phyloP scores from a whole-genome alignment of 64 coral and sea anemone species.

The Hydrozoanthus tunicans region DNA sequence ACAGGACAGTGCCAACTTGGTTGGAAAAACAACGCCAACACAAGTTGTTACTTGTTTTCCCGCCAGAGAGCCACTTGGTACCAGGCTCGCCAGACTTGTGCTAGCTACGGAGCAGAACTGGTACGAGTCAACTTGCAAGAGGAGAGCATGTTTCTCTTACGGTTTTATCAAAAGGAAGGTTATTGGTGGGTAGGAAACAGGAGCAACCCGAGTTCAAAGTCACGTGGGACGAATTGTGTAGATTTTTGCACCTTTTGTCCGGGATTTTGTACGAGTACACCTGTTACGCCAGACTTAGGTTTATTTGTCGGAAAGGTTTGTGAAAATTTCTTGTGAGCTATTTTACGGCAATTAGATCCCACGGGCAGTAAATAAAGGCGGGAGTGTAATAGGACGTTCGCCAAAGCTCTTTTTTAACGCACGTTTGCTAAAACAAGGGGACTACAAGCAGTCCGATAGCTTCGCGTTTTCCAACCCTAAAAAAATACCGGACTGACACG shows the following conservation, averaged over 20 bases:
- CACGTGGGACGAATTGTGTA: neutral
- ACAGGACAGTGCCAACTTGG: conserved; percentile 27
- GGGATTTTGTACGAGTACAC: conserved; percentile 15
- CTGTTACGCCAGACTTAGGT: neutral
- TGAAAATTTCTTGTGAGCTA: neutral
- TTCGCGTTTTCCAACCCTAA: no score
- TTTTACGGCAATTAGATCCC: no score
- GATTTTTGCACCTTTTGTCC: conserved; percentile 3
- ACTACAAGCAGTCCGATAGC: no score
- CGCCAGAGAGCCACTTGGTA: conserved; percentile 19
- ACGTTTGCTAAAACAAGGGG: no score
- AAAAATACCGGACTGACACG: no score
- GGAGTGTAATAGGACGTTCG: no score
- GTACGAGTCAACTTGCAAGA: conserved; percentile 4
- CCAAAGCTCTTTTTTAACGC: no score
- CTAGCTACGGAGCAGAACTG: conserved; percentile 3
- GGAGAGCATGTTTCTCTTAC: conserved; percentile 19
- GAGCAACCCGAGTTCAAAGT: conserved; percentile 15
- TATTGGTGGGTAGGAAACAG: conserved; percentile 17
- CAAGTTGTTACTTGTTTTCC: conserved; percentile 36
- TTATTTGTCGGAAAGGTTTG: conserved; percentile 44
- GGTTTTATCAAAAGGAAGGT: neutral
- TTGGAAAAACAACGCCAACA: conserved; percentile 24
- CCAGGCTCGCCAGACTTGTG: neutral
- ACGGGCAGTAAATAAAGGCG: no score